Evolutionary conservation across 2,113 vertebrate genomes (phyloP).

Genomic region (Eira barbara): DNA sequence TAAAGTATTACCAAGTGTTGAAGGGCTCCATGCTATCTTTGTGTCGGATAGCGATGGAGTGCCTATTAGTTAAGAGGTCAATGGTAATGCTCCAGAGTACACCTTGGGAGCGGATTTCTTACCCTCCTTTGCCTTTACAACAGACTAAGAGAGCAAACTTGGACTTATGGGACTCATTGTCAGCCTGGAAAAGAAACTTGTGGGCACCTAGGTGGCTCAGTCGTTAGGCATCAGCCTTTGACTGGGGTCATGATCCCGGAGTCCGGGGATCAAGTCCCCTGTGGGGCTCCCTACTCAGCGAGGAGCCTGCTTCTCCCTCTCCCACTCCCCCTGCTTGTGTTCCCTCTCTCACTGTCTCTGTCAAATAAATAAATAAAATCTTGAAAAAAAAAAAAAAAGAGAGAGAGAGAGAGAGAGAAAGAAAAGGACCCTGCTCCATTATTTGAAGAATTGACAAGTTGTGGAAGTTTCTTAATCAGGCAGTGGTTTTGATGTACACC

Average conservation of each 20-base stretch:
- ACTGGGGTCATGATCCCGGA: too few relatives aligned
- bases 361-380: too few relatives aligned
- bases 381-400: too few relatives aligned
- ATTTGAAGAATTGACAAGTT: conserved; percentile 88
- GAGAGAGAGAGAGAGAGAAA: too few relatives aligned
- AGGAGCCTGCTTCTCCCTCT: too few relatives aligned
- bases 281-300: too few relatives aligned
- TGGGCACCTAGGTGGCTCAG: too few relatives aligned
- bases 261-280: too few relatives aligned
- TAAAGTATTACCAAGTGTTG: conserved; percentile 75
- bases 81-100: conserved; percentile 89
- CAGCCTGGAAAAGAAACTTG: not conserved
- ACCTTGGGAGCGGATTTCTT: conserved; percentile 89
- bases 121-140: conserved; percentile 90
- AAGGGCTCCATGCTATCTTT: conserved; percentile 88
- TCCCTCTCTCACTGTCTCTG: too few relatives aligned
- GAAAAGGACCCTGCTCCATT: conserved; percentile 59
- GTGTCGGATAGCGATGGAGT: conserved; percentile 90
- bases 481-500: not conserved
- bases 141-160: conserved; percentile 91
- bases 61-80: conserved; percentile 91
- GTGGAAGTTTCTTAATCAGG: conserved; percentile 86
- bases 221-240: too few relatives aligned
- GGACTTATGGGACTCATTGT: conserved; percentile 75
- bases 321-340: too few relatives aligned